Evolutionary conservation across 2,888 invertebrate species (phyloP).

Genomic region (Xestia xanthographa): DNA sequence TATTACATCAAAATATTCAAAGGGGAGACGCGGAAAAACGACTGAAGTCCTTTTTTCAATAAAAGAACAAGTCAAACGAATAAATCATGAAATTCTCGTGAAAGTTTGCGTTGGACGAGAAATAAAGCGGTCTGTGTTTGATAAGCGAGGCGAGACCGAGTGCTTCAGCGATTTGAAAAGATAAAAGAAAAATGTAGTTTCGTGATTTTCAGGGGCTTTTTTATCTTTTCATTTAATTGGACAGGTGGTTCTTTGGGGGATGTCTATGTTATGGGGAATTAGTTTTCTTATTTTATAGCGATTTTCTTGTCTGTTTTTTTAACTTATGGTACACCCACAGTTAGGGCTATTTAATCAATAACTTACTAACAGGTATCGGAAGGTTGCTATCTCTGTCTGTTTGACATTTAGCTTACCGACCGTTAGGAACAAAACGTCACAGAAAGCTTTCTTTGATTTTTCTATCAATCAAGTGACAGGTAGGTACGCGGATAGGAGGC

Average conservation of each 20-base stretch:
- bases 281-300: not conserved
- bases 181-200: constrained; percentile 62
- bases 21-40: constrained; percentile 48
- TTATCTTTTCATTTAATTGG: constrained; percentile 50
- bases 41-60: constrained; percentile 64
- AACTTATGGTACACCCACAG: too few relatives aligned
- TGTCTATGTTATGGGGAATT: not conserved
- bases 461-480: too few relatives aligned
- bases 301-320: not conserved
- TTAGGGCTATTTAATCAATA: too few relatives aligned
- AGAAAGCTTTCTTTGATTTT: too few relatives aligned
- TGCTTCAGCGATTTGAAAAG: constrained; percentile 55
- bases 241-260: constrained; percentile 33
- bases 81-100: constrained; percentile 70
- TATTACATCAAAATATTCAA: constrained; percentile 54
- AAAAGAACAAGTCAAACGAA: constrained; percentile 67
- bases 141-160: constrained; percentile 53
- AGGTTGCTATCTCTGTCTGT: too few relatives aligned
- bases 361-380: too few relatives aligned
- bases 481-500: too few relatives aligned
- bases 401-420: too few relatives aligned
- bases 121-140: constrained; percentile 55
- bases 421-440: too few relatives aligned
- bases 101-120: constrained; percentile 65
- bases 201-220: constrained; percentile 25